Evolutionary conservation across 1,140 invertebrate species (phyloP).

Genomic region (Lerema accius): DNA sequence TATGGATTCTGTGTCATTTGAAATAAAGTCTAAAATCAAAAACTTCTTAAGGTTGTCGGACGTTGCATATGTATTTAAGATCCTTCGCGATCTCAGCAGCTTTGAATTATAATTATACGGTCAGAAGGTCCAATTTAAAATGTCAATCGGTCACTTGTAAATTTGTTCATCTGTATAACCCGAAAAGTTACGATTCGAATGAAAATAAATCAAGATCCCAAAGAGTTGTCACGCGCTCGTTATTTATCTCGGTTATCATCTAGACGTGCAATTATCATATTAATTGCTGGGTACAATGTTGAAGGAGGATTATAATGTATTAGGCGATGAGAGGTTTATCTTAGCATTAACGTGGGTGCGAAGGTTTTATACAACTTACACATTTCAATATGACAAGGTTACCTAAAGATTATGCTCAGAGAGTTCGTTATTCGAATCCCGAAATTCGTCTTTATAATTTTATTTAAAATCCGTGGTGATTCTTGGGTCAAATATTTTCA

Average conservation of each 20-base stretch:
- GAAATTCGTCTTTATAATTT: too few relatives aligned
- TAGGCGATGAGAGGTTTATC: constrained; percentile 4
- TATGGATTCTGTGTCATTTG: background rate
- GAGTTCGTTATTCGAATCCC: too few relatives aligned
- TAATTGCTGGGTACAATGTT: constrained; percentile 49
- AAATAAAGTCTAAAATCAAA: background rate
- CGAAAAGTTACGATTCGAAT: constrained; percentile 44
- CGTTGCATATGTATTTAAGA: background rate
- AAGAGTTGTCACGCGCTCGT: constrained; percentile 50
- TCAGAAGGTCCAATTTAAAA: constrained; percentile 20
- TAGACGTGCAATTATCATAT: constrained; percentile 55
- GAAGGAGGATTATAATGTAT: constrained; percentile 20
- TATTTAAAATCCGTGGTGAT: too few relatives aligned
- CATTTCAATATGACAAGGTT: background rate
- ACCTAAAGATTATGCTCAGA: too few relatives aligned
- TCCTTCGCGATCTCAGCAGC: background rate
- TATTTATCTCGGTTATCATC: constrained; percentile 47
- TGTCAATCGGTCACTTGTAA: constrained; percentile 11
- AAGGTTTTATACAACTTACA: background rate
- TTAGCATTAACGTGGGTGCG: background rate
- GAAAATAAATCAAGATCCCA: constrained; percentile 43
- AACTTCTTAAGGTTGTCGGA: background rate
- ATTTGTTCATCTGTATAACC: constrained; percentile 41
- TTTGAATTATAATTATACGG: constrained; percentile 20
- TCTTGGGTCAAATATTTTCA: too few relatives aligned